Conservation (phyloP, 2,888 invertebrate genomes). For the Slavum lentiscoides region DNA sequence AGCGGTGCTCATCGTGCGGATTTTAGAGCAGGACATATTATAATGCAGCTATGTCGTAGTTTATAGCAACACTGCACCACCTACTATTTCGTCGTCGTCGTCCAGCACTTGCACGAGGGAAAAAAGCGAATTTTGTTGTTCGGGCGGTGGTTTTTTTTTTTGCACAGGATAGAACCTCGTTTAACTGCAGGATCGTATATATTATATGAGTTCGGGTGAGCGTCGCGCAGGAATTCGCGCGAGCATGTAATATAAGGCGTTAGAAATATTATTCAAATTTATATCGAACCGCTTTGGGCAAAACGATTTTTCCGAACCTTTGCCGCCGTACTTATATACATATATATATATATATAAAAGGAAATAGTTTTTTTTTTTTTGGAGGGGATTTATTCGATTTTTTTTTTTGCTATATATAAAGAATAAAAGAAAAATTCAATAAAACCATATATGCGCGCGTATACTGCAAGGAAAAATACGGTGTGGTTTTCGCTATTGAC, state of each 20-base stretch:
- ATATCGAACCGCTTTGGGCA: background rate
- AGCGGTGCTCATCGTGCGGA: too few relatives aligned
- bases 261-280: slow-evolving; percentile 30
- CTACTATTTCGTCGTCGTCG: too few relatives aligned
- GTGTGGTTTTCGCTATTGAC: too few relatives aligned
- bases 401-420: too few relatives aligned
- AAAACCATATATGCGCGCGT: too few relatives aligned
- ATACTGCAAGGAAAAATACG: too few relatives aligned
- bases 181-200: slow-evolving; percentile 1
- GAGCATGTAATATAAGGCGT: background rate
- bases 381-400: too few relatives aligned
- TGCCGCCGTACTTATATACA: too few relatives aligned
- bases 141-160: background rate
- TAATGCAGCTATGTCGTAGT: background rate
- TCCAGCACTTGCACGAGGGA: background rate
- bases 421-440: too few relatives aligned
- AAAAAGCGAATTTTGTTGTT: slow-evolving; percentile 17
- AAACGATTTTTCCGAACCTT: slow-evolving; percentile 17
- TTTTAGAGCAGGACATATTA: background rate
- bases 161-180: slow-evolving; percentile 5
- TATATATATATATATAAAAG: too few relatives aligned
- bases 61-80: too few relatives aligned
- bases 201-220: background rate
- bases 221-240: background rate
- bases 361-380: too few relatives aligned